phyloP scores from a whole-genome alignment of 2,113 vertebrate species.

The Pteruthius melanotis region DNA sequence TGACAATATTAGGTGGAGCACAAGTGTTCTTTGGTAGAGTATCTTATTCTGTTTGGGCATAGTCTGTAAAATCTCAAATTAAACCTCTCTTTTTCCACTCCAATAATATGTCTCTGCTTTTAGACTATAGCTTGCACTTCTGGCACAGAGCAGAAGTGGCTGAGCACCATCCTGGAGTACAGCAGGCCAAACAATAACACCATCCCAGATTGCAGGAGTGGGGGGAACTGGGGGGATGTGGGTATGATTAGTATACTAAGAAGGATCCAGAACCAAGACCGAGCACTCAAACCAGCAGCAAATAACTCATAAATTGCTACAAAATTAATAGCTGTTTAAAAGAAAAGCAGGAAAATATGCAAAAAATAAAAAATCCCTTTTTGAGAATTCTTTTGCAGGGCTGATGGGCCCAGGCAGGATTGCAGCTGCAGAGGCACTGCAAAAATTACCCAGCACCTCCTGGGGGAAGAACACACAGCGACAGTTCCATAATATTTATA shows the following conservation, averaged over 20 bases:
- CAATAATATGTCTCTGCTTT: not conserved
- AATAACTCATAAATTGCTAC: not conserved
- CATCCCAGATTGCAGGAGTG: not conserved
- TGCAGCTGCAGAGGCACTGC: not conserved
- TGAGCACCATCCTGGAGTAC: not conserved
- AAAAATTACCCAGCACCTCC: not conserved
- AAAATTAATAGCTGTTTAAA: not conserved
- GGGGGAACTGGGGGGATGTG: no score
- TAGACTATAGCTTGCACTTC: not conserved
- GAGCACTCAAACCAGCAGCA: not conserved
- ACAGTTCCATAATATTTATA: constrained; percentile 6
- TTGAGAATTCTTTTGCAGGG: not conserved
- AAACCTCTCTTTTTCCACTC: not conserved
- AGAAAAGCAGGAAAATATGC: not conserved
- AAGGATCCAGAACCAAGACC: not conserved
- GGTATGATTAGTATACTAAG: not conserved
- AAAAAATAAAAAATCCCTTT: not conserved
- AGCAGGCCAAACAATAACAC: not conserved
- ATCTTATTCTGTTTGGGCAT: not conserved
- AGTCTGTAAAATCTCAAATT: not conserved
- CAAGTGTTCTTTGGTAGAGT: not conserved
- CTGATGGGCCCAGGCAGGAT: not conserved
- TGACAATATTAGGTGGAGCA: not conserved
- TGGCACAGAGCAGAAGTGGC: not conserved
- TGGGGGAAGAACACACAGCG: not conserved